Conservation (phyloP, 2,888 invertebrate genomes). For the Thymelicus acteon region DNA sequence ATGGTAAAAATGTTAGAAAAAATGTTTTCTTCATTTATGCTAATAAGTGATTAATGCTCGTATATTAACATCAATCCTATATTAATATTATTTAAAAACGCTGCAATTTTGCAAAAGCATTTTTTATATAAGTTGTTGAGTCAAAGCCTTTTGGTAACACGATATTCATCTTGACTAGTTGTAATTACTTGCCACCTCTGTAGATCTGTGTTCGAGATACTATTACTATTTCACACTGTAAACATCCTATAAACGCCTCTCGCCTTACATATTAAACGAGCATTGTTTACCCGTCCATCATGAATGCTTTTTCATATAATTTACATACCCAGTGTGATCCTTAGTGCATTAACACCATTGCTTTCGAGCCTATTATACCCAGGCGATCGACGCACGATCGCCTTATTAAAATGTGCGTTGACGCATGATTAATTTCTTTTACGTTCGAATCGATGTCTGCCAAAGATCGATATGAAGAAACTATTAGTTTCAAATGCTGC, state of each 20-base stretch:
- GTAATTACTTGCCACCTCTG: neutral
- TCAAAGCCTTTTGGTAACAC: too few relatives aligned
- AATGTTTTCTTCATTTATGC: too few relatives aligned
- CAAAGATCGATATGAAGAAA: conserved; percentile 39
- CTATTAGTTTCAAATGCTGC: conserved; percentile 52
- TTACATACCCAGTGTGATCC: conserved; percentile 7
- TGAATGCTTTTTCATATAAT: conserved; percentile 16
- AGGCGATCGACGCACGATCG: conserved; percentile 7
- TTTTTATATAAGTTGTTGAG: too few relatives aligned
- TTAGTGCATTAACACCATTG: conserved; percentile 22
- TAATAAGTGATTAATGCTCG: too few relatives aligned
- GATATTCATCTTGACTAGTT: neutral
- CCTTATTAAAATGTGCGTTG: conserved; percentile 31
- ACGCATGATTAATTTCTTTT: conserved; percentile 31
- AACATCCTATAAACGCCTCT: conserved; percentile 25
- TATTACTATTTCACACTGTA: conserved; percentile 23
- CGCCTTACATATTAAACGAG: conserved; percentile 30
- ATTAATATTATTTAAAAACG: too few relatives aligned
- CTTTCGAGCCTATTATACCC: conserved; percentile 15
- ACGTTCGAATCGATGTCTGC: conserved; percentile 32
- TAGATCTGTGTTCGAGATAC: conserved; percentile 10
- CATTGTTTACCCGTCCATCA: conserved; percentile 25
- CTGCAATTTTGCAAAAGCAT: too few relatives aligned
- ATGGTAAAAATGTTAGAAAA: neutral
- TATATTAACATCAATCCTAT: too few relatives aligned